A percentile compares a stretch with the other conserved stretches of the same genome.
Evolutionary conservation across 2,797 vertebrate species (phyloP).

Genomic region (Gastrophryne carolinensis): DNA sequence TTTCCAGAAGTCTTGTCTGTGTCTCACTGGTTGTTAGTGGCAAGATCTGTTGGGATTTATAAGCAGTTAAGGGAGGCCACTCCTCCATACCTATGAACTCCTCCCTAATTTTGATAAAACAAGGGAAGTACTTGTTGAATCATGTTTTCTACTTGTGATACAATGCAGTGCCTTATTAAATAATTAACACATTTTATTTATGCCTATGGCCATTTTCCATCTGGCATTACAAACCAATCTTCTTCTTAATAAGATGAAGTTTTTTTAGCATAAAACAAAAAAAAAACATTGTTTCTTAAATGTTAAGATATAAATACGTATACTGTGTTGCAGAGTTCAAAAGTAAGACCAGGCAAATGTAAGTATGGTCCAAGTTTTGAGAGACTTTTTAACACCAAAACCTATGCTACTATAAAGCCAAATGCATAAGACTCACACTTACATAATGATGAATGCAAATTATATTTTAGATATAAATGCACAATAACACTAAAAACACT

Average conservation of each 20-base stretch:
- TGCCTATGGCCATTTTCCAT: not conserved
- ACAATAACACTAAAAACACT: no score
- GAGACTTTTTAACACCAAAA: no score
- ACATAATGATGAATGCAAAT: no score
- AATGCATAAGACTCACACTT: no score
- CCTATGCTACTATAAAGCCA: no score
- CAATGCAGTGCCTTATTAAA: not conserved
- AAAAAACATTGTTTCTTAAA: no score
- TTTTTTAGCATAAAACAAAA: no score
- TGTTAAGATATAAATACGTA: no score
- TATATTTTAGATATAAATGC: no score
- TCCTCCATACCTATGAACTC: constrained; percentile 7
- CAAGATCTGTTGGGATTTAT: not conserved
- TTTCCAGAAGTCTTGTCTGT: not conserved
- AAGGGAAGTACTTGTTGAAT: not conserved
- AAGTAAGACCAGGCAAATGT: no score
- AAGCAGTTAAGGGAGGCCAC: not conserved
- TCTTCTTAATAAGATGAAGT: not conserved
- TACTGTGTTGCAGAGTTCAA: no score
- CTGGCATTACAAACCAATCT: not conserved
- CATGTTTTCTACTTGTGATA: constrained; percentile 32
- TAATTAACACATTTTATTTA: not conserved
- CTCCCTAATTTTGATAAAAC: not conserved
- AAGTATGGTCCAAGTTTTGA: no score
- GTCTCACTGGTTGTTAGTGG: not conserved